Conservation (phyloP, 2,888 invertebrate species). For the Stenchaetothrips biformis region DNA sequence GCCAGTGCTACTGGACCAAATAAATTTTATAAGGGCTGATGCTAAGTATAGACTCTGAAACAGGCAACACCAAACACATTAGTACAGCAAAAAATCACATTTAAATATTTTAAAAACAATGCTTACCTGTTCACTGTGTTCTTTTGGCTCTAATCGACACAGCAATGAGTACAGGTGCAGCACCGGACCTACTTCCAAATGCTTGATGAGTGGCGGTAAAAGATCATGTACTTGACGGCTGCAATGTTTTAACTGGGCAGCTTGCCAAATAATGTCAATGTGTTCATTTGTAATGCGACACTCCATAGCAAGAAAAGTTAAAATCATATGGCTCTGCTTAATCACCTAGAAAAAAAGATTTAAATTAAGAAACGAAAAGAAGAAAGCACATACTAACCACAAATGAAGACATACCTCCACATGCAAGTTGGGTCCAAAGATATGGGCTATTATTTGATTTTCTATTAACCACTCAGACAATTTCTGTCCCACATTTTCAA, state of each 20-base stretch:
- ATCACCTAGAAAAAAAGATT: slow-evolving; percentile 59
- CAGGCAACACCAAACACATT: slow-evolving; percentile 33
- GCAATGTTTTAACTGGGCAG: slow-evolving; percentile 91
- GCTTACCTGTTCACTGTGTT: slow-evolving; percentile 81
- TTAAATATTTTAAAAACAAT: not conserved
- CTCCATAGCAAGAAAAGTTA: slow-evolving; percentile 89
- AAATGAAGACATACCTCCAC: slow-evolving; percentile 65
- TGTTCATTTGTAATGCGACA: slow-evolving; percentile 85
- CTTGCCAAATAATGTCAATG: slow-evolving; percentile 89
- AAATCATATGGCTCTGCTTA: slow-evolving; percentile 88
- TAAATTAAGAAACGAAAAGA: not conserved
- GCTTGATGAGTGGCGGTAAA: slow-evolving; percentile 82
- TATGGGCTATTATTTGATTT: slow-evolving; percentile 86
- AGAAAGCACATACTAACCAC: not conserved
- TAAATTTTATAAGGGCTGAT: slow-evolving; percentile 82
- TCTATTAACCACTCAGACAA: slow-evolving; percentile 84
- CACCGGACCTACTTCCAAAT: slow-evolving; percentile 81
- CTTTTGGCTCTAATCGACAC: slow-evolving; percentile 82
- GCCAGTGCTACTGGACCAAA: slow-evolving; percentile 72
- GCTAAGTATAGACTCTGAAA: slow-evolving; percentile 79
- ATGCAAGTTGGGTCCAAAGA: slow-evolving; percentile 95
- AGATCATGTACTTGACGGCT: slow-evolving; percentile 89
- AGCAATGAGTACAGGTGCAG: slow-evolving; percentile 80
- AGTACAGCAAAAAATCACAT: not conserved
- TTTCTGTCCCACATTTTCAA: slow-evolving; percentile 76